These are phyloP conservation scores for Terebella lapidaria DNA, from an alignment of 2,888 invertebrate species.

Conservation along the genomic window DNA sequence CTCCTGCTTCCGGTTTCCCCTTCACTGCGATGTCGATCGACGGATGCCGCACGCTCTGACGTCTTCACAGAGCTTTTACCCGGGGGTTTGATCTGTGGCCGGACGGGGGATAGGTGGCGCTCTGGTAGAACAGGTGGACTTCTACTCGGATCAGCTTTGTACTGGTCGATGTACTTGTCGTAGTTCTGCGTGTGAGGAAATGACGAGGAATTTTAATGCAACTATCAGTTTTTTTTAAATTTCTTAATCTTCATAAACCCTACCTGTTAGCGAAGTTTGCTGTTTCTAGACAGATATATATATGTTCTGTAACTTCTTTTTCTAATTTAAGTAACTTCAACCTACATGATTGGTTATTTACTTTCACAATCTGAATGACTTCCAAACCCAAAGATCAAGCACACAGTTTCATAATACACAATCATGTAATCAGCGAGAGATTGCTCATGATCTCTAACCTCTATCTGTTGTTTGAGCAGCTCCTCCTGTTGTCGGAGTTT, in stretches of 20 bases:
- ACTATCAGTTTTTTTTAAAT: background rate
- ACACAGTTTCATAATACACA: background rate
- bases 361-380: no score
- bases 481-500: conserved; percentile 56
- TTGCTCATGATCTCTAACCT: no score
- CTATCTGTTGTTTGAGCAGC: conserved; percentile 57
- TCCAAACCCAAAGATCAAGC: no score
- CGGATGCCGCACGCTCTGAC: background rate
- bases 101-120: background rate
- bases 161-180: conserved; percentile 9
- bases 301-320: no score
- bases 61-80: background rate
- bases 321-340: no score
- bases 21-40: background rate
- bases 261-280: no score
- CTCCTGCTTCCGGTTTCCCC: no score
- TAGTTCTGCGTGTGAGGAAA: conserved; percentile 4
- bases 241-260: no score
- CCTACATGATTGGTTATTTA: no score
- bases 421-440: no score
- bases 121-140: background rate
- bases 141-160: background rate
- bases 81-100: conserved; percentile 2
- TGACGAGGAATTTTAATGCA: background rate
- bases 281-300: no score